Evolutionary conservation across 2,888 invertebrate species (phyloP), one percentile per base, ranked within the genome.

Genomic region (Scelioninae gen. 1): DNA sequence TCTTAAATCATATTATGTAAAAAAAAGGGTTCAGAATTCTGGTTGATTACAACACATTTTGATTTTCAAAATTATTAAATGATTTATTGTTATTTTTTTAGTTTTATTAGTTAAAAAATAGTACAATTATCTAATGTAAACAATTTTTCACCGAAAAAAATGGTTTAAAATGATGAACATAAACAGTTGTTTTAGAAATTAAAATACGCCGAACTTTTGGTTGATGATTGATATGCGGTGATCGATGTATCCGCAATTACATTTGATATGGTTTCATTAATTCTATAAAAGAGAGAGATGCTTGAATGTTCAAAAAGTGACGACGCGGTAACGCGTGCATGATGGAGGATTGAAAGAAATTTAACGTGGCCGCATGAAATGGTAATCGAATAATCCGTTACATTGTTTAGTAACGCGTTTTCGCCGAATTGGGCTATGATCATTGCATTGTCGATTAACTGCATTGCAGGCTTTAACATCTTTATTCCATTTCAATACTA

Each of bases 181-280:
- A 60, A 53, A 31, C n/a, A 11, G 53, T 11, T 31, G 31, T 49
- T 49, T 38, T 11, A 62, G 51, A 31, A 49, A 16, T 31, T 49
- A 0, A 23, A 23, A 29, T 51, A 51, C 16, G 68, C 15, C 29
- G 13, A 63, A 34, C 49, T 51, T 45, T 16, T 60, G 66, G 66
- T 72, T 80, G 62, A 45, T 72, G 63, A 65, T 62, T 53, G 71
- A 38, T 34, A 13, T 60, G 47, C 34, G 53, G 53, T 69, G 74
- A 77, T 82, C 62, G 72, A 74, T 66, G 68, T 76, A 53, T 72
- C 75, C 72, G 77, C 69, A 66, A 71, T 82, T 71, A 78, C 62
- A 74, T 63, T 78, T 78, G 74, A 82, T 82, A 78, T 74, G 82
- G 40, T 69, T 72, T 62, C 68, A 75, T 82, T 82, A 69, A 82